phyloP scores from a whole-genome alignment of 92 coral and sea anemone genomes.

The Chrysogorgia sp. region DNA sequence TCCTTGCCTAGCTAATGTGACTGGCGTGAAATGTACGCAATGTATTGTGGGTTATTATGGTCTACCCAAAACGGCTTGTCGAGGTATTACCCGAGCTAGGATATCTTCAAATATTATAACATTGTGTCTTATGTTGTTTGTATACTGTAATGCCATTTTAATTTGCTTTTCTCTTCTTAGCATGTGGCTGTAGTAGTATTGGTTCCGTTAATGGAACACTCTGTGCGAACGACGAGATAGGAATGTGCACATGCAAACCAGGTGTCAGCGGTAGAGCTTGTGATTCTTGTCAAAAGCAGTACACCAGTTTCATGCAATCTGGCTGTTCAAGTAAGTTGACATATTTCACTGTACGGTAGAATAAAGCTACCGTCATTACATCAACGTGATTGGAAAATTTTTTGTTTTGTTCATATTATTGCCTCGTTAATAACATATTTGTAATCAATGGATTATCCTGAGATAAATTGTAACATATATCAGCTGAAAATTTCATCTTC shows the following conservation, averaged over 20 bases:
- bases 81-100: constrained; percentile 49
- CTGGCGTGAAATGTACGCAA: constrained; percentile 76
- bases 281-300: constrained; percentile 71
- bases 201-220: constrained; percentile 67
- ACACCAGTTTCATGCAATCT: constrained; percentile 54
- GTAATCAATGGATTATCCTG: too few species aligned
- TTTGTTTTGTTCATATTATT: too few species aligned
- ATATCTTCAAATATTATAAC: too few species aligned
- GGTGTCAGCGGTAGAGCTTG: constrained; percentile 89
- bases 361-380: too few species aligned
- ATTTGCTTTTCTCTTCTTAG: constrained; percentile 41
- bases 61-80: constrained; percentile 72
- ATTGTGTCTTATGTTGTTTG: background rate
- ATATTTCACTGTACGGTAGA: background rate
- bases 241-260: constrained; percentile 81
- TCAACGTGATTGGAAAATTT: too few species aligned
- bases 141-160: background rate
- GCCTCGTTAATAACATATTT: too few species aligned
- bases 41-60: constrained; percentile 76
- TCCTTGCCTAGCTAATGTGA: constrained; percentile 63
- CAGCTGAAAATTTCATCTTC: too few species aligned
- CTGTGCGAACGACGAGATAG: constrained; percentile 78
- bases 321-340: constrained; percentile 76
- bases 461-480: too few species aligned
- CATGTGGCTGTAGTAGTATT: constrained; percentile 72